Percentiles rank a stretch among this genome's conserved stretches.
Conservation (phyloP, 2,797 vertebrate species). For the Tiaroga cobitis region DNA sequence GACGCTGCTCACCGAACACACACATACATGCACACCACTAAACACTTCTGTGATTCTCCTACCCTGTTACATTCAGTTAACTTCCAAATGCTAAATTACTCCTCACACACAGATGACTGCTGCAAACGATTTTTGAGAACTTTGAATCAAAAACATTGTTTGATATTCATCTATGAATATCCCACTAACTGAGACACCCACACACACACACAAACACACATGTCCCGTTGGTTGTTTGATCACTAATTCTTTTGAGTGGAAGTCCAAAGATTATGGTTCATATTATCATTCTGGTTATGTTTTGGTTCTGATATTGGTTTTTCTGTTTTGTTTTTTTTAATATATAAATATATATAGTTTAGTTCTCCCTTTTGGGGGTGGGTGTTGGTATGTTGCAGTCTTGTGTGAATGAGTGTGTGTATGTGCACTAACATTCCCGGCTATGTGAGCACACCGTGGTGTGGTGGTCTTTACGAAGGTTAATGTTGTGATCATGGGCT, state of each 20-base stretch:
- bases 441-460: constrained; percentile 81
- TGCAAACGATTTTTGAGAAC: constrained; percentile 39
- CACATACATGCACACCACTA: constrained; percentile 14
- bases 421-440: constrained; percentile 88
- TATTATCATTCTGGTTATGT: constrained; percentile 45
- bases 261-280: constrained; percentile 72
- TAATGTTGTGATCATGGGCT: constrained; percentile 86
- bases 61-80: constrained; percentile 41
- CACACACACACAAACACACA: constrained; percentile 35
- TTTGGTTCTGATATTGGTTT: constrained; percentile 24
- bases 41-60: constrained; percentile 22
- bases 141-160: constrained; percentile 26
- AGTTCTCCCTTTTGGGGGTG: constrained; percentile 63
- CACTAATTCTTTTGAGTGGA: constrained; percentile 60
- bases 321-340: constrained; percentile 67
- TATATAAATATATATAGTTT: constrained; percentile 69
- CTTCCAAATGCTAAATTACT: constrained; percentile 17
- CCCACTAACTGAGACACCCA: constrained; percentile 36
- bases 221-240: constrained; percentile 53
- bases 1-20: constrained; percentile 66
- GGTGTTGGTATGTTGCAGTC: constrained; percentile 38
- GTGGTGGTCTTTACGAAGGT: constrained; percentile 79
- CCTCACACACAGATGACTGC: constrained; percentile 28
- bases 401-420: constrained; percentile 55
- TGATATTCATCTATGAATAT: constrained; percentile 18